Evolutionary conservation across 2,888 invertebrate genomes (phyloP).

Genomic region (Yponomeuta evonymella): DNA sequence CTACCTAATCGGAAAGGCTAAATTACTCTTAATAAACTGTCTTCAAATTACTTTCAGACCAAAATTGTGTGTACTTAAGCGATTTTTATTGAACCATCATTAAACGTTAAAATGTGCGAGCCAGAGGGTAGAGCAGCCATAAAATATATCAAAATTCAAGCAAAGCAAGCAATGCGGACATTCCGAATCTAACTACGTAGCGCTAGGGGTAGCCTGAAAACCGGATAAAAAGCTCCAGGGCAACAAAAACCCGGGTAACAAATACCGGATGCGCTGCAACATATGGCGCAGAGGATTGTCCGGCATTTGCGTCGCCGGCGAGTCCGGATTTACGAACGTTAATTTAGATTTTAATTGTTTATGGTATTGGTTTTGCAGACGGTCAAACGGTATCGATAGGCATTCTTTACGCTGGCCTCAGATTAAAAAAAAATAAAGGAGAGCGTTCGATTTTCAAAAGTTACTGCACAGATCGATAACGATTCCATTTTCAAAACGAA

Average conservation of each 20-base stretch:
- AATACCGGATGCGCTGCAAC: constrained; percentile 1
- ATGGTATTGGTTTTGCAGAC: not conserved
- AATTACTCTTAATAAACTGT: no score
- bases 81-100: no score
- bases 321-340: constrained; percentile 13
- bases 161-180: no score
- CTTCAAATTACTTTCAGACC: no score
- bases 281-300: not conserved
- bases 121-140: no score
- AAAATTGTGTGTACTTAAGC: no score
- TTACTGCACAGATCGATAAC: not conserved
- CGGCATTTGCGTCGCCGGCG: not conserved
- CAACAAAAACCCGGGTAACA: constrained; percentile 1
- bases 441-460: not conserved
- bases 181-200: not conserved
- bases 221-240: not conserved
- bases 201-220: not conserved
- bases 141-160: no score
- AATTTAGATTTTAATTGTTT: constrained; percentile 6
- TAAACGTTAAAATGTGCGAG: no score
- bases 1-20: no score
- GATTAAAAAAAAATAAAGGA: not conserved
- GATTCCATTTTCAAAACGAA: not conserved
- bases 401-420: not conserved
- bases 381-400: not conserved